Evolutionary conservation across 64 coral and sea anemone species (phyloP), one percentile per base, ranked within the genome.

Genomic region (Dendrophyllia cribrosa): DNA sequence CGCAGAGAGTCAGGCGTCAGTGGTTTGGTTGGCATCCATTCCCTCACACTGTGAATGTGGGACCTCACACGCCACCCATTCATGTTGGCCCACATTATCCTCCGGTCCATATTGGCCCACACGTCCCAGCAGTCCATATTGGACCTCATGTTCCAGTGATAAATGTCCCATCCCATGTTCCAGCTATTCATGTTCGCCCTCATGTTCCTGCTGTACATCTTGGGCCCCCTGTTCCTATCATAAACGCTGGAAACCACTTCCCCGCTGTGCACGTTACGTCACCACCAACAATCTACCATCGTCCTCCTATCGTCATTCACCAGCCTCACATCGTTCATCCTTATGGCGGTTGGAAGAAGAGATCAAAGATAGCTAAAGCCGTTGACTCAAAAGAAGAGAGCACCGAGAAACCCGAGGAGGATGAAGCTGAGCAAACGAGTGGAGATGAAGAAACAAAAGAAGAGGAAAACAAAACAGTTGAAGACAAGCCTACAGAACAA

Each of bases 231-330:
- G 92, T 99, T 16, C 97, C 97, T 73, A 99, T 99, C 77, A 91
- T 99, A 43, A 99, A 99, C 45, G 97, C 97, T 15, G 97, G 97
- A 70, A 99, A 99, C 78, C 97, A 99, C 77, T 99, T 99, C 94
- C 97, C 97, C 65, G 97, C 97, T 44, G 97, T 99, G 8, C 97
- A 99, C 20, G 94, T 99, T 58, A 96, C 94, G 3, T 99, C 97
- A 16, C 97, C 97, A 55, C 97, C 97, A 16, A 99, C 97, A n/a
- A 99, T 99, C 68, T 99, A 99, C 49, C 97, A 99, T 58, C 87
- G 97, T 21, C 97, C 97, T 84, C 97, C 97, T 24, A 99, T 99
- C 47, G 97, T 99, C 8, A 96, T 99, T 26, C 97, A 99, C 58
- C 97, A 99, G 63, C 97, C 97, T 77, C 97, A 99, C 77, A 99